phyloP scores from a whole-genome alignment of 2,888 invertebrate genomes.

The Leuctra nigra region DNA sequence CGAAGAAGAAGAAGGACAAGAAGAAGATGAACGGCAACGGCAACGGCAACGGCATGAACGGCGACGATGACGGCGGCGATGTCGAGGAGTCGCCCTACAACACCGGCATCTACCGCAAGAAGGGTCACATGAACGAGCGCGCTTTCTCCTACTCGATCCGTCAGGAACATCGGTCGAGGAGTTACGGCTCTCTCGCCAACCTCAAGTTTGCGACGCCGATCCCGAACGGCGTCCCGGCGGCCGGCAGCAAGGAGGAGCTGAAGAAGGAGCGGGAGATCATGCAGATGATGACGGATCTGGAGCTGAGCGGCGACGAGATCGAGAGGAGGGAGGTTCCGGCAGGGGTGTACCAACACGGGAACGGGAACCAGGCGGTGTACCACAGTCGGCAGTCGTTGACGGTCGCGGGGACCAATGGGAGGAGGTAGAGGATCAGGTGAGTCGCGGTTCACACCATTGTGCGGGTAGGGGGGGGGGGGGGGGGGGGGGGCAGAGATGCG shows the following conservation, averaged over 20 bases:
- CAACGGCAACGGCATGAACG: slow-evolving; percentile 30
- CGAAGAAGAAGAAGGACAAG: slow-evolving; percentile 35
- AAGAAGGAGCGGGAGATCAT: slow-evolving; percentile 86
- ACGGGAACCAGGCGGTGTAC: slow-evolving; percentile 11
- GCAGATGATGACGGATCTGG: slow-evolving; percentile 87
- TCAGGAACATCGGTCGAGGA: slow-evolving; percentile 87
- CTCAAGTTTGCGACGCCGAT: slow-evolving; percentile 71
- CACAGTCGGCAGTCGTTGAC: slow-evolving; percentile 12
- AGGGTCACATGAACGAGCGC: slow-evolving; percentile 86
- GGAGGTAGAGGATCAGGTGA: slow-evolving; percentile 6
- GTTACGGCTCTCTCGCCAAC: slow-evolving; percentile 87
- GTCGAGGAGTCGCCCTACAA: slow-evolving; percentile 54
- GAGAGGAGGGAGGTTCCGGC: slow-evolving; percentile 60
- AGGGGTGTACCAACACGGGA: slow-evolving; percentile 34
- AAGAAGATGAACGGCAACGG: slow-evolving; percentile 32
- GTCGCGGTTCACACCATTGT: not conserved
- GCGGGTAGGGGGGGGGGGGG: not conserved
- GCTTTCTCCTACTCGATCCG: slow-evolving; percentile 92
- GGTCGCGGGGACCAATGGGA: slow-evolving; percentile 1
- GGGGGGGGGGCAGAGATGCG: not conserved
- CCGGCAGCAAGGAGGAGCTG: slow-evolving; percentile 38
- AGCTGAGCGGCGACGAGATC: slow-evolving; percentile 68
- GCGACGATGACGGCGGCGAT: slow-evolving; percentile 31
- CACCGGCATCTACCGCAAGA: slow-evolving; percentile 82
- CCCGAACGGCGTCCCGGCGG: slow-evolving; percentile 34